Evolutionary conservation across 1,140 invertebrate genomes (phyloP), one percentile per base, ranked within the genome.

Genomic region (Euura saliciscinereae): DNA sequence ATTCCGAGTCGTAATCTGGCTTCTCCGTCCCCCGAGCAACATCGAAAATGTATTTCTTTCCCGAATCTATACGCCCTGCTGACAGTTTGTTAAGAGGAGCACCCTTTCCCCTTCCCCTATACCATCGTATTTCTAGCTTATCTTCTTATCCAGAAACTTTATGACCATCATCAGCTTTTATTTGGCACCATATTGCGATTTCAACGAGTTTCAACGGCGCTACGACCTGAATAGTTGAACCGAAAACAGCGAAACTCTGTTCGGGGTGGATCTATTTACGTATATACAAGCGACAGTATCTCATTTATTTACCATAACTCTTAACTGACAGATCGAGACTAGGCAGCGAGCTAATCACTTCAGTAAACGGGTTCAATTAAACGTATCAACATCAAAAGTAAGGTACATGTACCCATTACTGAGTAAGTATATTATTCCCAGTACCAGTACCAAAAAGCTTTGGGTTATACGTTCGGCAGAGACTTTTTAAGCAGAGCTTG

Each of bases 71-170:
- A 59, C 51, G 6, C 13, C 51, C 51, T 4, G 51, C 8, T 59
- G 51, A 59, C 51, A 59, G 51, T 59, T 59, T 59, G 51, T 59
- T 59, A n/a, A 59, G 51, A 59, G 51, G 51, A 59, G 51, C 13
- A 59, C 51, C 13, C 13, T n/a, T 59, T 59, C 13, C 51, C 13
- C 51, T 59, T 59, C 51, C 51, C 28, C 1, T 28, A 28, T 28
- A 28, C 28, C 13, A 59, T 59, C 51, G 51, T 59, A 59, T 59
- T 59, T 59, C 51, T 8, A 59, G 51, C 51, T 59, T 6, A 59
- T 59, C 51, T 59, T 59, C 51, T 59, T 59, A 59, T 59, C 51
- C 51, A n/a, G 10, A 8, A n/a, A 59, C 51, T 59, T 59, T 59
- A 59, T 59, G 8, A 59, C 51, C 51, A 2, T n/a, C 51, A 59